Percentiles rank a stretch among this genome's conserved stretches.
phyloP scores from a whole-genome alignment of 2,113 vertebrate species.

The Ornithorhynchus anatinus region DNA sequence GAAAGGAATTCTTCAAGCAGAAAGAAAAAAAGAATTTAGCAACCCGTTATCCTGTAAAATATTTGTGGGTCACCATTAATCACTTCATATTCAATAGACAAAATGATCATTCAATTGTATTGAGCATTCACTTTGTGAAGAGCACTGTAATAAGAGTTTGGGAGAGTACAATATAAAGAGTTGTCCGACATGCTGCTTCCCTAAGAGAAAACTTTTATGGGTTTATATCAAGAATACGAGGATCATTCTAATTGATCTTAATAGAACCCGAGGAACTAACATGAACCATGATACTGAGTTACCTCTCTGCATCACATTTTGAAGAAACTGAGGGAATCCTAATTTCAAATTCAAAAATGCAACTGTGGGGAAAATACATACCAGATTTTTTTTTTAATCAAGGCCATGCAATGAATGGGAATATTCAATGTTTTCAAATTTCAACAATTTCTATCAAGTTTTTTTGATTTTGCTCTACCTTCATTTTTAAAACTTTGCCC shows the following conservation, averaged over 20 bases:
- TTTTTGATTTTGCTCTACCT: neutral
- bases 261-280: neutral
- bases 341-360: neutral
- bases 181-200: too few relatives aligned
- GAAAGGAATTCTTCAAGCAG: constrained; percentile 87
- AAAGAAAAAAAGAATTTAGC: constrained; percentile 9
- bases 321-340: neutral
- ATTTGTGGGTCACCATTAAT: too few relatives aligned
- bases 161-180: too few relatives aligned
- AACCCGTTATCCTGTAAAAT: neutral
- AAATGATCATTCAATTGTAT: too few relatives aligned
- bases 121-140: too few relatives aligned
- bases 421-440: neutral
- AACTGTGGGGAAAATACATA: neutral
- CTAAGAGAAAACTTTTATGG: too few relatives aligned
- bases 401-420: neutral
- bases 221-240: neutral
- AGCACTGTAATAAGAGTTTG: too few relatives aligned
- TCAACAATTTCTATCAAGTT: neutral
- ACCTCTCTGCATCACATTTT: neutral
- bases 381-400: too few relatives aligned
- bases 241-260: neutral
- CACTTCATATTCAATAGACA: too few relatives aligned
- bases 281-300: neutral
- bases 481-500: too few relatives aligned